Evolutionary conservation across 1,140 invertebrate genomes (phyloP), one percentile per base, ranked within the genome.

Genomic region (Saccostrea cuccullata): DNA sequence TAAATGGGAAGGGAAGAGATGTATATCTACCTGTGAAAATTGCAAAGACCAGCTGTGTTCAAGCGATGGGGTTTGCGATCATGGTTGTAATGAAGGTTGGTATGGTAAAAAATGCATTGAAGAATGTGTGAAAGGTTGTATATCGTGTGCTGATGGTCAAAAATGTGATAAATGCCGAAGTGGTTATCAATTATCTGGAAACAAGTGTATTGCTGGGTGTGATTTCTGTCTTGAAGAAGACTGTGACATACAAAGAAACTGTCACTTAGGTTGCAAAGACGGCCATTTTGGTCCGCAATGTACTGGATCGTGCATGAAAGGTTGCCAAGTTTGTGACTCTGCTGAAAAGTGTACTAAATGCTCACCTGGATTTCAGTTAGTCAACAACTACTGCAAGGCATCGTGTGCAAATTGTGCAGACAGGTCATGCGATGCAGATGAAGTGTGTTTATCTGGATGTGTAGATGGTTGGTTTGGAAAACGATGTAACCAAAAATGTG

Each of bases 1-100:
- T 87, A 47, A 83, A 13, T n/a, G 40, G 12, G 58, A 85, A 60
- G 82, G 60, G 15, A 55, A 36, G 2, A 84, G 26, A 23, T 87
- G 86, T 84, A 84, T 40, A 47, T 58, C 56, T 17, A 87, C 77
- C 5, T 87, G 86, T 67, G 82, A 83, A 84, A 82, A 87, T 64
- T 87, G 86, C 58, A 55, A 64, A 64, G 36, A 82, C 36, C 55
- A 82, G 17, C n/a, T 47, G 30, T 87, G 86, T 82, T 77, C 55
- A 36, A 36, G 30, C 56, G 82, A 87, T 85, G 84, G 58, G 30
- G 15, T 56, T 2, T 85, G 84, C 15, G 56, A 60, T 23, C 64
- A 58, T 15, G 84, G 84, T 12, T 85, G 84, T 36, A 85, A 36
- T 30, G 84, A 64, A 17, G 84, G 84, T 12, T 85, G 84, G 84